Base-by-base conservation (phyloP, 1,140 invertebrate species). In the Rhopalosiphum maidis region DNA sequence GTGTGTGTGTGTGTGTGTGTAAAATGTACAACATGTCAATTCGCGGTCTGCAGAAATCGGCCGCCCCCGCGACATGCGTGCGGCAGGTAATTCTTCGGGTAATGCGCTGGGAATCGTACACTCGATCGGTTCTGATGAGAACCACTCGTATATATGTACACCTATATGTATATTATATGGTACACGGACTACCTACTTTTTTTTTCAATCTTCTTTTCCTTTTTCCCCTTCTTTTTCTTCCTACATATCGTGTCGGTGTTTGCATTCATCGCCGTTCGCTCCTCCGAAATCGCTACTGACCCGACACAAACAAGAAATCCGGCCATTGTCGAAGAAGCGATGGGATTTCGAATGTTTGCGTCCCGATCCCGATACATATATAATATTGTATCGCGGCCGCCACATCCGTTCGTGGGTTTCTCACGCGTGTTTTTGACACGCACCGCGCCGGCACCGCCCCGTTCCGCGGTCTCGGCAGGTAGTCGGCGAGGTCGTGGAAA, bases 381-480 rank as follows among this genome's bases (percentile, higher is more conserved):
- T 41, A 68, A 87, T 87, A 87, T 25, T 30, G 18, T n/a, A 21
- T 55, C 88, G 35, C 48, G 15, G 48, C 2, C 25, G 85, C 23
- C n/a, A 90, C 89, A 90, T 90, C 89, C 89, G 89, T 90, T 43
- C 89, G 30, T 43, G 6, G 37, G 30, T 90, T 90, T 90, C 89
- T 90, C 89, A 90, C 89, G 89, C 37, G 89, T 30, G 89, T 90
- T 90, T 68, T 43, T 30, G 37, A 60, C 35, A 43, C 22, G 22
- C 54, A 90, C 89, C 89, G 89, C 54, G 25, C 89, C 54, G 35
- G 21, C n/a, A 15, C 18, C 77, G 35, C 4, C 35, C 22, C 35
- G 35, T 2, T 22, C n/a, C 7, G 87, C n/a, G 51, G 46, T n/a
- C 35, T 22, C 21, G 18, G 87, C 46, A 88, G 46, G 46, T 51